Evolutionary conservation across 2,797 vertebrate species (phyloP).

Genomic region (Lithobates sylvaticus): DNA sequence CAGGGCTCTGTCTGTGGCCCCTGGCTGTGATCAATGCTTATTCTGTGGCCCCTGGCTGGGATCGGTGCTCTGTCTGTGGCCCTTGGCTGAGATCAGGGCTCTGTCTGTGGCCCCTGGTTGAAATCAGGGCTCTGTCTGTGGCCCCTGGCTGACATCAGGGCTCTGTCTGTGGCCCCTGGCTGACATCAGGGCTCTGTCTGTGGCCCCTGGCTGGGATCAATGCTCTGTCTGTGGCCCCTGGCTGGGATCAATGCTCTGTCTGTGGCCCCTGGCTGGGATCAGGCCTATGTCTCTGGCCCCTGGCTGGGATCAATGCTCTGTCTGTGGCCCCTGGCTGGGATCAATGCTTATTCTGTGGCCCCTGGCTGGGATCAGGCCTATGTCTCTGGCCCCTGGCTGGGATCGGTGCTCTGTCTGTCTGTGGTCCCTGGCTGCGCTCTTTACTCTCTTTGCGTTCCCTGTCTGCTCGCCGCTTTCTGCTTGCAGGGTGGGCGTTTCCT

Average conservation of each 20-base stretch:
- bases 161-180: neutral
- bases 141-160: neutral
- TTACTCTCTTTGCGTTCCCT: too few relatives aligned
- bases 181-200: neutral
- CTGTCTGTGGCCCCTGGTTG: neutral
- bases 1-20: neutral
- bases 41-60: neutral
- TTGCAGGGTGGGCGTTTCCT: neutral
- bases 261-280: neutral
- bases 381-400: too few relatives aligned
- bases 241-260: neutral
- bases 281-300: too few relatives aligned
- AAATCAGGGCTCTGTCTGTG: neutral
- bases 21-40: neutral
- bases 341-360: too few relatives aligned
- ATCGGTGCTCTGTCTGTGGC: neutral
- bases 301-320: too few relatives aligned
- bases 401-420: neutral
- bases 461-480: too few relatives aligned
- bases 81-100: neutral
- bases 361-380: too few relatives aligned
- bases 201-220: too few relatives aligned
- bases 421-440: neutral
- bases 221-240: neutral
- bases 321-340: too few relatives aligned